Evolutionary conservation across 2,888 invertebrate species (phyloP).

Genomic region (Dasypolia templi): DNA sequence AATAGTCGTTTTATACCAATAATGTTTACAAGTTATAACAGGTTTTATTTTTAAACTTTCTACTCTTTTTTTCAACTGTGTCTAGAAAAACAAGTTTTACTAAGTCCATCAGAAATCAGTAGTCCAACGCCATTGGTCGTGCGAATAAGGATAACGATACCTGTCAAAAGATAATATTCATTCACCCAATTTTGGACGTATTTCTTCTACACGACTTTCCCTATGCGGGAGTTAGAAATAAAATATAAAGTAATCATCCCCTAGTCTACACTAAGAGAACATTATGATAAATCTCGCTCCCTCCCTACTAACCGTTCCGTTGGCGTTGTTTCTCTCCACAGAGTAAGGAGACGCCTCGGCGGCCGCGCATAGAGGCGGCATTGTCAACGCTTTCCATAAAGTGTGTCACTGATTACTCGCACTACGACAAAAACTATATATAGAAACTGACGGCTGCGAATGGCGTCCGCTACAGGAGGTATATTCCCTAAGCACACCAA

Average conservation of each 20-base stretch:
- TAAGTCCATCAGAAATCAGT: neutral
- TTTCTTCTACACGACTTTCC: constrained; percentile 34
- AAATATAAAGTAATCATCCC: constrained; percentile 50
- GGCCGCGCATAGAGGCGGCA: neutral
- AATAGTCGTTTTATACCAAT: neutral
- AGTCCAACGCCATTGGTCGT: constrained; percentile 6
- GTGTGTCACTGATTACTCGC: neutral
- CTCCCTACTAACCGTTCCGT: constrained; percentile 15
- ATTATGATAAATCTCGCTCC: constrained; percentile 51
- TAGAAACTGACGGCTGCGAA: neutral
- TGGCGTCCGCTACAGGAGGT: neutral
- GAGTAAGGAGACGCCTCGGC: neutral
- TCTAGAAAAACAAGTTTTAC: constrained; percentile 24
- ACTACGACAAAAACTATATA: neutral
- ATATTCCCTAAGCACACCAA: neutral
- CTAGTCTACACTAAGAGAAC: constrained; percentile 19
- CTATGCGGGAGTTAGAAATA: constrained; percentile 23
- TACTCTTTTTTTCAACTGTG: neutral
- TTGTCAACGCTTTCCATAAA: neutral
- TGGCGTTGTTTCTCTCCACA: constrained; percentile 25
- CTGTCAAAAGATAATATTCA: constrained; percentile 50
- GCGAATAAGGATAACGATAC: constrained; percentile 27
- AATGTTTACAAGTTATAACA: neutral
- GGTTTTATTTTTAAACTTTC: too few species aligned
- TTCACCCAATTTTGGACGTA: constrained; percentile 28